Evolutionary conservation across 1,140 invertebrate species (phyloP).

Genomic region (Atopsyche davidsoni): DNA sequence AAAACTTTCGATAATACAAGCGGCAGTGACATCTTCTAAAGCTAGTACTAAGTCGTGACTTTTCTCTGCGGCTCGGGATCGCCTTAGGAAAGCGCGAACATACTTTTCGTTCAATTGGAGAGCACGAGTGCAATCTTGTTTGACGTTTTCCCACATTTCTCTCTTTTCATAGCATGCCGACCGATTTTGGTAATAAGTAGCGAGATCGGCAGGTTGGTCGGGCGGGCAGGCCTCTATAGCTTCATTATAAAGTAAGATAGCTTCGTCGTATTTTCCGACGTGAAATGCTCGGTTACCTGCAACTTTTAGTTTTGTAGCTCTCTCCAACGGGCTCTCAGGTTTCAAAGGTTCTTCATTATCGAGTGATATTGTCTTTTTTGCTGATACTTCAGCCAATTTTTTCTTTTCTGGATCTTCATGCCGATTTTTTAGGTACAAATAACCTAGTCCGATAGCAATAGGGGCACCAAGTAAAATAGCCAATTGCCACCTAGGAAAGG

Average conservation of each 20-base stretch:
- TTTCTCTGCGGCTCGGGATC: constrained; percentile 78
- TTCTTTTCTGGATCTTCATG: constrained; percentile 49
- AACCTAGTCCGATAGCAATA: constrained; percentile 71
- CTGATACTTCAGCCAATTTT: constrained; percentile 47
- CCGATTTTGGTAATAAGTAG: constrained; percentile 93
- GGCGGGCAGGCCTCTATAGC: constrained; percentile 81
- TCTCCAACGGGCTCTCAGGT: constrained; percentile 56
- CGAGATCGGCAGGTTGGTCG: constrained; percentile 65
- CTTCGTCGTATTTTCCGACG: constrained; percentile 79
- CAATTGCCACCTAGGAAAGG: constrained; percentile 61
- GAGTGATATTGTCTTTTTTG: constrained; percentile 49
- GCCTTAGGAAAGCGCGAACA: constrained; percentile 77
- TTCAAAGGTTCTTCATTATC: constrained; percentile 41
- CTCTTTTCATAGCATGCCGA: constrained; percentile 92
- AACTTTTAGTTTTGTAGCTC: constrained; percentile 71
- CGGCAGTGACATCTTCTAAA: constrained; percentile 86
- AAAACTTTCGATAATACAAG: constrained; percentile 87
- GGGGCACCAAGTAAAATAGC: constrained; percentile 74
- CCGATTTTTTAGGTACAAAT: constrained; percentile 67
- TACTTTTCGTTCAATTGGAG: constrained; percentile 83
- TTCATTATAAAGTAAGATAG: constrained; percentile 80
- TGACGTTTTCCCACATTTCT: constrained; percentile 78
- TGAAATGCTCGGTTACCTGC: constrained; percentile 86
- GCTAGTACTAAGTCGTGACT: constrained; percentile 70
- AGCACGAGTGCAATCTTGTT: constrained; percentile 81